Evolutionary conservation across 2,797 vertebrate genomes (phyloP).

Genomic region (Catamblyrhynchus diadema): DNA sequence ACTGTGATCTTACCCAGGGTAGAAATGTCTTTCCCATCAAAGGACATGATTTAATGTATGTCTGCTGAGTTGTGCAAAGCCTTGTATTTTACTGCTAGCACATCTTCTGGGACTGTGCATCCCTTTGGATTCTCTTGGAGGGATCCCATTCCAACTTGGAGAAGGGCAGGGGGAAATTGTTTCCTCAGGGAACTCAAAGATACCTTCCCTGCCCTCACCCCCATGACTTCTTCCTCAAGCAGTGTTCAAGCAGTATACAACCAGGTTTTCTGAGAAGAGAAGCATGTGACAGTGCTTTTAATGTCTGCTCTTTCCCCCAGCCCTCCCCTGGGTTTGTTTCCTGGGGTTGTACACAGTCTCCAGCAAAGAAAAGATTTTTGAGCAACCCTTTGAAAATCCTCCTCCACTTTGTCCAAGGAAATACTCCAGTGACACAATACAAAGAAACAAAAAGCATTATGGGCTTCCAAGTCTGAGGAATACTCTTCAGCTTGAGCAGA

Average conservation of each 20-base stretch:
- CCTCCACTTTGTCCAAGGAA: not conserved
- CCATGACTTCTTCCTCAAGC: not conserved
- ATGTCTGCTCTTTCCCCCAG: not conserved
- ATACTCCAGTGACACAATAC: not conserved
- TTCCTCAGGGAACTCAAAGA: not conserved
- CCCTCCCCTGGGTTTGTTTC: not conserved
- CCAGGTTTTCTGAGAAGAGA: not conserved
- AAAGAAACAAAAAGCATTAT: constrained; percentile 2
- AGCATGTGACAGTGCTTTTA: not conserved
- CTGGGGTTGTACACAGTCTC: not conserved
- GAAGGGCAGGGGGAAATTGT: not conserved
- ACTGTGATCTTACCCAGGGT: not conserved
- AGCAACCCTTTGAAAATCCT: not conserved
- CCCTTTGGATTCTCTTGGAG: not conserved
- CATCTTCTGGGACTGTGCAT: not conserved
- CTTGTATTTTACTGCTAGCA: not conserved
- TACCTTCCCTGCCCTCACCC: not conserved
- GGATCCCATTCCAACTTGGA: not conserved
- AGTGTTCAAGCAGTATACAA: not conserved
- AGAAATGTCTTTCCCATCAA: not conserved
- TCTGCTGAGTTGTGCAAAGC: not conserved
- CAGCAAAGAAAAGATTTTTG: constrained; percentile 1
- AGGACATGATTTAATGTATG: not conserved
- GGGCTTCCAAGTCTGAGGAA: not conserved
- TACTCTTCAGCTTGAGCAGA: not conserved